Evolutionary conservation across 1,140 invertebrate genomes (phyloP), one percentile per base, ranked within the genome.

Genomic region (Eupeodes corollae): DNA sequence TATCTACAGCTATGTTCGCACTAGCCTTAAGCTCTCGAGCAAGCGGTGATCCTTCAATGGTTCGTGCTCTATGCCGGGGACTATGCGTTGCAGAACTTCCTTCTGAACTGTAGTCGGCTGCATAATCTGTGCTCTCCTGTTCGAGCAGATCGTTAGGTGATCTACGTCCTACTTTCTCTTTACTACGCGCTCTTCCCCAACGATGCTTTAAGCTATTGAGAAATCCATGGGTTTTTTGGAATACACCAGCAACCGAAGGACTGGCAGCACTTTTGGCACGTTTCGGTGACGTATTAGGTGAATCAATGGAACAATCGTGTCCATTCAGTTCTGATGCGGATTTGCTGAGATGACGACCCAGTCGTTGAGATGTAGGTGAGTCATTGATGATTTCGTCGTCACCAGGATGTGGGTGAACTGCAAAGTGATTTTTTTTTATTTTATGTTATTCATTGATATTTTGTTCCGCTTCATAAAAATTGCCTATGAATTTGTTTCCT

Each of bases 81-180:
- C 80, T 83, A 53, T 82, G 79, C 0, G 79, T 83, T 39, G 76
- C 79, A 38, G 77, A 83, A 54, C 79, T 83, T 52, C 82, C 79
- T 50, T 83, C 81, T 10, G 78, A 83, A 34, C 80, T 84, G 53
- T 80, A 79, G 68, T 84, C 82, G 12, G 79, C 81, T 2, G 80
- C 79, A 66, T 85, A 84, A 54, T 86, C 79, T 47, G 71, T 83
- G 67, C 71, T 82, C 54, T 70, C 70, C 8, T 26, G 21, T 51
- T 76, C 73, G 1, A 67, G 61, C 18, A 64, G 67, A 46, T 73
- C 65, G 34, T 54, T 62, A 6, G 65, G 71, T 0, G 70, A 71
- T 54, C 73, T 72, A 44, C 71, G 71, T 6, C 72, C 57, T 30
- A 68, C 50, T 1, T 77, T 58, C 52, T 81, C 79, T 63, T 79